Base-by-base conservation (phyloP, 2,888 invertebrate species). In the Resseliella maxima region DNA sequence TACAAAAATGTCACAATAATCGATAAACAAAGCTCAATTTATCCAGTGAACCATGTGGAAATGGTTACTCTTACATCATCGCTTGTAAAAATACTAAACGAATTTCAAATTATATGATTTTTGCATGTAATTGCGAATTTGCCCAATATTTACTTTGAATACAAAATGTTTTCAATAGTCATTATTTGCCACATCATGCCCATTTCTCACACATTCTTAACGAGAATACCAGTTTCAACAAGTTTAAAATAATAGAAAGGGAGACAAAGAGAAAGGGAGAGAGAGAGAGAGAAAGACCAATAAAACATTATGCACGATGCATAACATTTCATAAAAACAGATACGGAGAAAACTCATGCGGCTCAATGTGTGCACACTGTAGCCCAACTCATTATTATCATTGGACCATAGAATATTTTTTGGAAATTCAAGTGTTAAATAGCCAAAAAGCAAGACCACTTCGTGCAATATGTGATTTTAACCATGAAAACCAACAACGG, bases 41-140 rank as follows among this genome's bases (percentile, higher is more conserved):
- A 59, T 59, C 2, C 0, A 59, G 24, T 31, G 31, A 72, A 15
- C 72, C 72, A 72, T 27, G 72, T 18, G 31, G 72, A 31, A 72
- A 59, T 27, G 50, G 2, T 12, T 24, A 3, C 24, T 59, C 59
- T 8, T 35, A 15, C 72, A 1, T 10, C 6, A 72, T 12, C 31
- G 31, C 1, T 15, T 72, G 8, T 72, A 31, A 72, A 72, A 31
- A 31, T n/a, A 35, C 3, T 72, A 3, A 31, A 72, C n/a, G 31
- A 72, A 72, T n/a, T n/a, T n/a, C n/a, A n/a, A n/a, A n/a, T n/a
- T n/a, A 72, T 72, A 72, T 72, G 31, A 72, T 72, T 72, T 72
- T 72, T 72, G 72, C 72, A 72, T 72, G 72, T 72, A 72, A 72
- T 72, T 72, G 72, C 31, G 35, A 72, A 72, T 72, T 72, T 72